Percentiles rank a stretch among this genome's conserved stretches.
These are phyloP conservation scores for Crotalus tigris DNA, from an alignment of 2,113 vertebrate genomes.

Conservation along the genomic window DNA sequence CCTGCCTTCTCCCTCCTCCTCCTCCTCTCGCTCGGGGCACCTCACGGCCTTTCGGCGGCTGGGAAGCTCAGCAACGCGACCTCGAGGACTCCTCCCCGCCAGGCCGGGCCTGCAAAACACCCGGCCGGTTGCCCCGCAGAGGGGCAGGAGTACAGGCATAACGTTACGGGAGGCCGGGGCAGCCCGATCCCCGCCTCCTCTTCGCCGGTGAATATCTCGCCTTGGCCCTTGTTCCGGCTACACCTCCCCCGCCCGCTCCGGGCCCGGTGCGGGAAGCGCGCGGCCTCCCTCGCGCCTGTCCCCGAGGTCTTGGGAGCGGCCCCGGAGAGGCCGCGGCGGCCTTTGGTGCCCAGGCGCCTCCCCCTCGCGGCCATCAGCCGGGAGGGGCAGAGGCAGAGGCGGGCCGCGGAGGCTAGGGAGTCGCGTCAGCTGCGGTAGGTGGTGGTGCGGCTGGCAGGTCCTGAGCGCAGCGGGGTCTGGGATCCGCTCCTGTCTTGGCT, in stretches of 20 bases:
- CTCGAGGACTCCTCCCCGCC: constrained; percentile 21
- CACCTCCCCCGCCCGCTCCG: neutral
- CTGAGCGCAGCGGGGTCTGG: neutral
- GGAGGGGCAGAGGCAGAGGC: neutral
- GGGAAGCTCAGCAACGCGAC: constrained; percentile 21
- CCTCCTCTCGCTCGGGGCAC: neutral
- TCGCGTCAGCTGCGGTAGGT: neutral
- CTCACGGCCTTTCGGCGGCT: constrained; percentile 7
- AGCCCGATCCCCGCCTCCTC: constrained; percentile 19
- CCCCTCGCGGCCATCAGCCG: neutral
- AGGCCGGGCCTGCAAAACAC: constrained; percentile 43
- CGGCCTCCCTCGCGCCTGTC: neutral
- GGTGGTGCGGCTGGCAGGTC: neutral
- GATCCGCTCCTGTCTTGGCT: neutral
- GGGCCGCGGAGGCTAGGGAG: neutral
- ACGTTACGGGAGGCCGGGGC: constrained; percentile 18
- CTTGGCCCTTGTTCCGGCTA: neutral
- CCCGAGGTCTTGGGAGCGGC: neutral
- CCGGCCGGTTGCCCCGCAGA: constrained; percentile 4
- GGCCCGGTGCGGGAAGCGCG: neutral
- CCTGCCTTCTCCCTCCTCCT: neutral
- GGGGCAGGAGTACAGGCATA: neutral
- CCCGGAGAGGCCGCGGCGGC: neutral
- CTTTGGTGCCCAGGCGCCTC: neutral
- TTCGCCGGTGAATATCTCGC: too few relatives aligned